A percentile compares a stretch with the other conserved stretches of the same genome.
Conservation (phyloP, 2,797 vertebrate genomes). For the Hylomyscus alleni region DNA sequence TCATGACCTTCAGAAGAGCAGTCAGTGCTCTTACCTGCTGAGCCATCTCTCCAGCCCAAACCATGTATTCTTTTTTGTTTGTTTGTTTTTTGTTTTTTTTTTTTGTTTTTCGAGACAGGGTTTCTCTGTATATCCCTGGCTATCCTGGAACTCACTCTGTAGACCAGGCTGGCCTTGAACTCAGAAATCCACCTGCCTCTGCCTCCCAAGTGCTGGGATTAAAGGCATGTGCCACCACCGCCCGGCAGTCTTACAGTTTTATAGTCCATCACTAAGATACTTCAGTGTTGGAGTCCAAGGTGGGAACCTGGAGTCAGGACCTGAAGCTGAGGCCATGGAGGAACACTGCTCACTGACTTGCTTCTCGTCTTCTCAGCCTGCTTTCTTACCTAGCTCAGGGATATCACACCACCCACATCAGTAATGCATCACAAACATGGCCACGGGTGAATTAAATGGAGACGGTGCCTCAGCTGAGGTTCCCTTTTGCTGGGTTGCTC, state of each 20-base stretch:
- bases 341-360: background rate
- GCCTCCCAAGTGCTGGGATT: too few species aligned
- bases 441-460: background rate
- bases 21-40: too few species aligned
- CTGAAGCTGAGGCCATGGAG: background rate
- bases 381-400: background rate
- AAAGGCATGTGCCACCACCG: too few species aligned
- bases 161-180: too few species aligned
- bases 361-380: background rate
- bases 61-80: too few species aligned
- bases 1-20: too few species aligned
- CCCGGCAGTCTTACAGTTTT: background rate
- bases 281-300: background rate
- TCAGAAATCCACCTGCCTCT: too few species aligned
- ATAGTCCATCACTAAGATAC: background rate
- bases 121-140: too few species aligned
- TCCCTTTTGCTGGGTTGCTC: background rate
- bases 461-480: background rate
- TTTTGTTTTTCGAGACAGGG: too few species aligned
- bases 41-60: too few species aligned
- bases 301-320: background rate
- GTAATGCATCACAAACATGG: background rate
- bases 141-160: too few species aligned
- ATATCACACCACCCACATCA: background rate
- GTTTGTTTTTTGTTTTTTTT: too few species aligned